Evolutionary conservation across 1,140 invertebrate genomes (phyloP), one percentile per base, ranked within the genome.

Genomic region (Globodera rostochiensis): DNA sequence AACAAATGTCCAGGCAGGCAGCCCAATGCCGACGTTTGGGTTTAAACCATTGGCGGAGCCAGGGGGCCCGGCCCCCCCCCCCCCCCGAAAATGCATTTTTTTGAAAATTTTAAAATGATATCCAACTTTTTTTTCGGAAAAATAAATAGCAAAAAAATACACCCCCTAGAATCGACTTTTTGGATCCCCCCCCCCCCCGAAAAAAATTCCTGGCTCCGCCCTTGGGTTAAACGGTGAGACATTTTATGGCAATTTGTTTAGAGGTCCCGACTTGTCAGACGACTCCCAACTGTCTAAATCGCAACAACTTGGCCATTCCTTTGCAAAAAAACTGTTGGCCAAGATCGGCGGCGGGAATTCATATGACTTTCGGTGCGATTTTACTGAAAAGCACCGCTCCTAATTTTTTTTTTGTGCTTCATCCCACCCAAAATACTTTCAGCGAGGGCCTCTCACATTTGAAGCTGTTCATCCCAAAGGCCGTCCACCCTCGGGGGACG

Each of bases 361-460:
- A 36, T 36, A 36, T 36, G 36, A 36, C 3, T 36, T 36, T 36
- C 36, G 36, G 36, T 36, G 36, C 36, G 2, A 3, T 36, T 36
- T 36, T 36, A 3, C 36, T 36, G 36, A 36, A 36, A 36, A 36
- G 36, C 36, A 36, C 36, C 2, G 2, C 25, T 36, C 25, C 25
- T 36, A 36, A 36, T 36, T 36, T 47, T 74, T 50, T 74, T 6
- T 76, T 60, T 6, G 19, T 64, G 15, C 49, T 19, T 67, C 46
- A 60, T 75, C 25, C 47, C 4, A 19, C 57, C 9, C 49, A 75
- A 73, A 73, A 82, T 81, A 36, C 36, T 36, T 83, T 36, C 47
- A 83, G 82, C 46, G 80, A 83, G n/a, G 66, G 82, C 25, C 82
- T 84, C n/a, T 84, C 80, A 21, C 83, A 83, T 25, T 60, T 83